A percentile compares a stretch with the other conserved stretches of the same genome.
Evolutionary conservation across 1,140 invertebrate genomes (phyloP).

Genomic region (Drosophila lacertosa): DNA sequence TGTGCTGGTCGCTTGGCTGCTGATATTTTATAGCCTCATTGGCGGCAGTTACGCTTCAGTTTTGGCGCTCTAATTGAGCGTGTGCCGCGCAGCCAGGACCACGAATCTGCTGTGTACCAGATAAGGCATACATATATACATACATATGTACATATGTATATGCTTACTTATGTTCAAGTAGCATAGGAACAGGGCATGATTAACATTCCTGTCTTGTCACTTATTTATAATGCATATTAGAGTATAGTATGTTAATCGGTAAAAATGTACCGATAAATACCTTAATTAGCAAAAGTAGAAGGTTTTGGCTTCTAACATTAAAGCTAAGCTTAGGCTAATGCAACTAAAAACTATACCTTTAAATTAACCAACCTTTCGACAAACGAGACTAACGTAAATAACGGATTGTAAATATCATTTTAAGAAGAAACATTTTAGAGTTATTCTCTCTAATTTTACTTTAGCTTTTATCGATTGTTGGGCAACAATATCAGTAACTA

Average conservation of each 20-base stretch:
- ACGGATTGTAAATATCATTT: too few relatives aligned
- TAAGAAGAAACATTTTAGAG: too few relatives aligned
- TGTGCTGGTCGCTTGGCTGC: conserved; percentile 34
- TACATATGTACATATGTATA: neutral
- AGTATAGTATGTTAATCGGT: neutral
- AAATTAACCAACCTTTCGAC: too few relatives aligned
- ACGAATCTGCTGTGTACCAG: conserved; percentile 3
- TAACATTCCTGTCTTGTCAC: neutral
- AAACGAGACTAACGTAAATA: too few relatives aligned
- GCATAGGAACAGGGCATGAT: neutral
- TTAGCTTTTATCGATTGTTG: too few relatives aligned
- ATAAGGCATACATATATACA: conserved; percentile 3
- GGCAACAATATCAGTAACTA: too few relatives aligned
- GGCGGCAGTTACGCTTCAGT: conserved; percentile 28
- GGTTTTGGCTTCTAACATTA: too few relatives aligned
- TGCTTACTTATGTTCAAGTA: neutral
- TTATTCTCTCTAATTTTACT: too few relatives aligned
- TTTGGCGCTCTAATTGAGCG: conserved; percentile 41
- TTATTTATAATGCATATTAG: neutral
- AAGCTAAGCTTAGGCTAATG: neutral
- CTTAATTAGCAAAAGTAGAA: neutral
- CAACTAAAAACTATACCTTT: neutral
- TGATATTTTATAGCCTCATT: conserved; percentile 49
- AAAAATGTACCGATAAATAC: neutral
- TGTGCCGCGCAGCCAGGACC: conserved; percentile 5